Evolutionary conservation across 1,140 invertebrate species (phyloP).

Genomic region (Pseudomyrmex concolor): DNA sequence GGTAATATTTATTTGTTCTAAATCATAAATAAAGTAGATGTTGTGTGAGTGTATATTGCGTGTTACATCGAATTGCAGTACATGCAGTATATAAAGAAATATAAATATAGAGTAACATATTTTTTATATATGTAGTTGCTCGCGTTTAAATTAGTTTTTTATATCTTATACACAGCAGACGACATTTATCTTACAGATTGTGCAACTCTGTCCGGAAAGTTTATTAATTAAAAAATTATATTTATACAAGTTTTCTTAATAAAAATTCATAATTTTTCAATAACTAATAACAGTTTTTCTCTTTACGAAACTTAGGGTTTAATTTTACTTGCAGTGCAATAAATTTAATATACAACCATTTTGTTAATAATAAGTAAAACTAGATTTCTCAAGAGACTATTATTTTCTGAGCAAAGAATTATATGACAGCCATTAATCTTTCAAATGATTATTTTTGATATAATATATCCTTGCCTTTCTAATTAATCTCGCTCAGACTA

Average conservation of each 20-base stretch:
- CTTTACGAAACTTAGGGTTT: neutral
- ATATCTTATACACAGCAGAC: neutral
- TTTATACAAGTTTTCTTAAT: neutral
- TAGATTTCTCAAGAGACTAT: neutral
- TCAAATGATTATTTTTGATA: slow-evolving; percentile 41
- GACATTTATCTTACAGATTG: slow-evolving; percentile 32
- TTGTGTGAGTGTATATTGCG: slow-evolving; percentile 51
- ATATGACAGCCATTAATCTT: slow-evolving; percentile 26
- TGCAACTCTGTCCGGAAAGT: neutral
- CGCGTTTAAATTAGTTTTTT: neutral
- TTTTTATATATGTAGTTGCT: slow-evolving; percentile 6
- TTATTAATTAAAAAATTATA: slow-evolving; percentile 21
- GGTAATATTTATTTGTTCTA: slow-evolving; percentile 55
- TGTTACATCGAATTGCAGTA: slow-evolving; percentile 21
- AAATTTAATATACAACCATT: neutral
- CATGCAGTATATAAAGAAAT: slow-evolving; percentile 51
- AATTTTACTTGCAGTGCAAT: neutral
- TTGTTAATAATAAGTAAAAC: slow-evolving; percentile 27
- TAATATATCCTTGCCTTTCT: neutral
- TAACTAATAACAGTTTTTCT: too few relatives aligned
- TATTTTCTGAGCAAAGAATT: slow-evolving; percentile 1
- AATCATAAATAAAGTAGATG: slow-evolving; percentile 65
- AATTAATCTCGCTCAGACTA: slow-evolving; percentile 33
- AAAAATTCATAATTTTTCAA: too few relatives aligned
- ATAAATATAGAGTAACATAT: slow-evolving; percentile 18